A percentile compares a stretch with the other conserved stretches of the same genome.
These are phyloP conservation scores for Resseliella maxima DNA, from an alignment of 2,888 invertebrate genomes.

Conservation along the genomic window DNA sequence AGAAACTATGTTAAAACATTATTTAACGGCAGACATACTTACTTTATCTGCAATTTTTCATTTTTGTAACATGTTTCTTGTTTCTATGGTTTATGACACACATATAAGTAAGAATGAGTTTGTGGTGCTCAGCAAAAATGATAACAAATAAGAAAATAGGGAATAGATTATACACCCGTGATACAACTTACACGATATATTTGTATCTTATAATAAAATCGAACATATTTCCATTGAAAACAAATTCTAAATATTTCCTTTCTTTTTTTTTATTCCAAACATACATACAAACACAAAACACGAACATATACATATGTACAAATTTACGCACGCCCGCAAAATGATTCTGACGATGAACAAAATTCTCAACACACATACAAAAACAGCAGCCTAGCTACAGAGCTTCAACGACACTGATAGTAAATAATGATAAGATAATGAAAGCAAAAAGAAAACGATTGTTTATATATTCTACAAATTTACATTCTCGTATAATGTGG, in stretches of 20 bases:
- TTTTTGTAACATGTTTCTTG: no score
- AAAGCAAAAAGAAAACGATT: conserved; percentile 47
- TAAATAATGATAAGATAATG: conserved; percentile 46
- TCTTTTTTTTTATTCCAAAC: background rate
- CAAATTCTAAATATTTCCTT: background rate
- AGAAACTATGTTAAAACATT: no score
- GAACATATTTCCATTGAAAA: conserved; percentile 34
- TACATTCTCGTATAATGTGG: conserved; percentile 5
- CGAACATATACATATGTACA: background rate
- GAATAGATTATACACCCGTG: conserved; percentile 39
- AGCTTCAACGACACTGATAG: conserved; percentile 21
- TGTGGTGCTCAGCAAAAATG: conserved; percentile 1
- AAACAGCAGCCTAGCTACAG: background rate
- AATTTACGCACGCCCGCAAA: conserved; percentile 48
- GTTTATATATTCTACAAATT: conserved; percentile 48
- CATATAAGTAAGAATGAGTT: background rate
- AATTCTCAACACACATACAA: background rate
- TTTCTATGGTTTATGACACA: background rate
- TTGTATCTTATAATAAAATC: conserved; percentile 39
- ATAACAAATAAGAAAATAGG: conserved; percentile 16
- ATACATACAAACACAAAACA: background rate
- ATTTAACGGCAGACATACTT: no score
- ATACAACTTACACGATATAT: conserved; percentile 17
- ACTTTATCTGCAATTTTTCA: no score
- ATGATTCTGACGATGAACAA: background rate